Conservation (phyloP, 2,113 vertebrate genomes). For the Prolemur simus region DNA sequence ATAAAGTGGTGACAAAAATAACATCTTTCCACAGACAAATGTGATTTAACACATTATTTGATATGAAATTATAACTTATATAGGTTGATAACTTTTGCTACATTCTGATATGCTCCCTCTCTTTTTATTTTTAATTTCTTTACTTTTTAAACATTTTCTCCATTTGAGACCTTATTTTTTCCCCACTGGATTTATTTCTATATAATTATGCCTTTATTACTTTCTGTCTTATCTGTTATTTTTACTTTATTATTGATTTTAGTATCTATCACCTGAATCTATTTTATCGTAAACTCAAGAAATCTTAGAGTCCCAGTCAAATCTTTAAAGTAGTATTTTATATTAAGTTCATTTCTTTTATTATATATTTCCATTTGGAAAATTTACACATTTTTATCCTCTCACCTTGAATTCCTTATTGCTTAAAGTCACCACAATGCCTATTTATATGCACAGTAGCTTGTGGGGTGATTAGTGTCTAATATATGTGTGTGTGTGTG, state of each 20-base stretch:
- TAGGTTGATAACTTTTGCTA: not conserved
- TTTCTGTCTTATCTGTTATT: not conserved
- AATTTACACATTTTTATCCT: not conserved
- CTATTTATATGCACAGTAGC: not conserved
- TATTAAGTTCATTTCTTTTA: not conserved
- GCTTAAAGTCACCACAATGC: not conserved
- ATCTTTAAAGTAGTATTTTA: not conserved
- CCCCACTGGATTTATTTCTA: not conserved
- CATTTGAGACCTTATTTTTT: not conserved
- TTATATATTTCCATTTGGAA: not conserved
- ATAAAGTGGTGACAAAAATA: not conserved
- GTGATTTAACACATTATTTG: not conserved
- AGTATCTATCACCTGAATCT: not conserved
- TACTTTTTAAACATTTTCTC: not conserved
- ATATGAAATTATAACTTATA: not conserved
- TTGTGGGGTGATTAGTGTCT: not conserved
- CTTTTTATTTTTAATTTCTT: not conserved
- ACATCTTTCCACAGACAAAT: not conserved
- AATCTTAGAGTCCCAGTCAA: not conserved
- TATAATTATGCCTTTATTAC: not conserved
- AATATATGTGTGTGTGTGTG: too few species aligned
- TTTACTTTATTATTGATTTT: not conserved
- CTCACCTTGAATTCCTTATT: not conserved
- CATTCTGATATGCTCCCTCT: not conserved
- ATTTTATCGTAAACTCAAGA: not conserved